A percentile compares a stretch with the other conserved stretches of the same genome.
Evolutionary conservation across 2,888 invertebrate species (phyloP).

Genomic region (Dione juno): DNA sequence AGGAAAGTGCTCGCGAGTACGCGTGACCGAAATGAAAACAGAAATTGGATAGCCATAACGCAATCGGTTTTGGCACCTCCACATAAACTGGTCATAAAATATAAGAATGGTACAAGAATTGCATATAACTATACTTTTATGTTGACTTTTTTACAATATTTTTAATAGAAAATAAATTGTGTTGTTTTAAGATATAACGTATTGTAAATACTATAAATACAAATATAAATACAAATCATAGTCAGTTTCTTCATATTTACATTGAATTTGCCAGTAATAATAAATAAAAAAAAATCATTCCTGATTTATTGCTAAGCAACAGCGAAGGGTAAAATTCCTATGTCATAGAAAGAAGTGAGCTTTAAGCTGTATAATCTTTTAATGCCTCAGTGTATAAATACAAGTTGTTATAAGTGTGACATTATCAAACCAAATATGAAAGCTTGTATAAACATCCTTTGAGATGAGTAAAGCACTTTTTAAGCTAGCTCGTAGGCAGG

Average conservation of each 20-base stretch:
- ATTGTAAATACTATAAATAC: background rate
- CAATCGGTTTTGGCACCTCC: slow-evolving; percentile 64
- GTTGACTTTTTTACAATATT: background rate
- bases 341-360: background rate
- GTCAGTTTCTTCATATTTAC: background rate
- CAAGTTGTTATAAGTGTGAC: slow-evolving; percentile 46
- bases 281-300: background rate
- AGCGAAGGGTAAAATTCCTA: no score
- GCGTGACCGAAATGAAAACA: slow-evolving; percentile 77
- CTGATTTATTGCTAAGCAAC: slow-evolving; percentile 4
- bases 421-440: slow-evolving; percentile 58
- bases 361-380: slow-evolving; percentile 14
- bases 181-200: background rate
- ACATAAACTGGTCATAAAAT: slow-evolving; percentile 63
- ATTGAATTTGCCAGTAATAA: background rate
- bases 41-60: slow-evolving; percentile 56
- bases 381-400: slow-evolving; percentile 32
- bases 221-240: background rate
- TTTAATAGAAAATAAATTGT: background rate
- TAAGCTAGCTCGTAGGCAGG: slow-evolving; percentile 57
- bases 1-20: slow-evolving; percentile 51
- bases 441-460: slow-evolving; percentile 55
- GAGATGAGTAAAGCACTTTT: slow-evolving; percentile 54
- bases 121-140: slow-evolving; percentile 56
- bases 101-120: slow-evolving; percentile 54